phyloP scores from a whole-genome alignment of 2,113 vertebrate genomes.

The Thryonomys swinderianus region DNA sequence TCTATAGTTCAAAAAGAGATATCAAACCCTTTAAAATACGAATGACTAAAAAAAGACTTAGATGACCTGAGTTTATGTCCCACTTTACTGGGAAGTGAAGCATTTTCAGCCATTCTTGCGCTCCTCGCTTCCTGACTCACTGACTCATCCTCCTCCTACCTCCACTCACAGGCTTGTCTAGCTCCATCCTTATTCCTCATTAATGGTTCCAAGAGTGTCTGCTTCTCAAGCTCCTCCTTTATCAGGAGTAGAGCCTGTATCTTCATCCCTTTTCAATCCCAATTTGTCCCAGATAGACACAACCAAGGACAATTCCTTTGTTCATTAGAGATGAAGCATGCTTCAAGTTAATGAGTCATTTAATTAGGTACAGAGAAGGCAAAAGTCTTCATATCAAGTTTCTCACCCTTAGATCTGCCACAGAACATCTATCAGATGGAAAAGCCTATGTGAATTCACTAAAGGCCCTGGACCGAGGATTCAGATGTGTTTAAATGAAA shows the following conservation, averaged over 20 bases:
- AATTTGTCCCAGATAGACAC: slow-evolving; percentile 3
- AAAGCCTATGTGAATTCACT: neutral
- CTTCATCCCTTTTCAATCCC: neutral
- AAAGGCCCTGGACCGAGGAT: neutral
- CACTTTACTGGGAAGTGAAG: no score
- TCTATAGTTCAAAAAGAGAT: neutral
- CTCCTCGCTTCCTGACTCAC: neutral
- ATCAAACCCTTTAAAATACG: neutral
- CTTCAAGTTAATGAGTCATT: slow-evolving; percentile 2
- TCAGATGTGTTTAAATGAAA: neutral
- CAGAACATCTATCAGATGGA: neutral
- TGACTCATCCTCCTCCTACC: neutral
- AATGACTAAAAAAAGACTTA: neutral
- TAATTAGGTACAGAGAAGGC: neutral
- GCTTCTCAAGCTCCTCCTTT: neutral
- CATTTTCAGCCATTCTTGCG: neutral
- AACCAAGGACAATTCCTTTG: slow-evolving; percentile 2
- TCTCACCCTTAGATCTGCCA: neutral
- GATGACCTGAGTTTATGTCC: no score
- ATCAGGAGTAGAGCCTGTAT: neutral
- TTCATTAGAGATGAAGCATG: neutral
- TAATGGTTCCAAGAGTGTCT: neutral
- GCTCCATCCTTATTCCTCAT: neutral
- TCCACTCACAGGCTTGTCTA: neutral
- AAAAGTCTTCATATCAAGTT: neutral